phyloP scores from a whole-genome alignment of 2,113 vertebrate species.

The Paralichthys olivaceus region DNA sequence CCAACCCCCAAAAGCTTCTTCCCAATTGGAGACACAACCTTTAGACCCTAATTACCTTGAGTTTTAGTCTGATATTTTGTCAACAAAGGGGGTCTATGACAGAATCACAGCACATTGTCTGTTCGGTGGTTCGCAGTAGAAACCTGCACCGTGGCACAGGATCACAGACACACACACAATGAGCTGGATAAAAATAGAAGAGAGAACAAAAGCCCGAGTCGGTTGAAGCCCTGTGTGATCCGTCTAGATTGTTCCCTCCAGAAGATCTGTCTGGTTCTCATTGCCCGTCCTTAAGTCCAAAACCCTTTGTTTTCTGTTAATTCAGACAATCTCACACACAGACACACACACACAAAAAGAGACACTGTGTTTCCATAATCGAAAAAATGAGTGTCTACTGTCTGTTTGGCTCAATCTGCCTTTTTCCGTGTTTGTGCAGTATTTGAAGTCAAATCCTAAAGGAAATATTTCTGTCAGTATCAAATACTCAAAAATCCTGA shows the following conservation, averaged over 20 bases:
- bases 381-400: background rate
- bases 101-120: background rate
- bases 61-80: too few relatives aligned
- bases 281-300: slow-evolving; percentile 24
- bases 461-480: too few relatives aligned
- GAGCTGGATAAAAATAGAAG: background rate
- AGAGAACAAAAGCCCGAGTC: background rate
- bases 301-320: slow-evolving; percentile 5
- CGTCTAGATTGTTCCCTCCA: background rate
- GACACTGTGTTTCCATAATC: background rate
- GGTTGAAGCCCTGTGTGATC: slow-evolving; percentile 7
- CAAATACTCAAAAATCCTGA: too few relatives aligned
- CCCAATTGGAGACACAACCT: too few relatives aligned
- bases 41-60: too few relatives aligned
- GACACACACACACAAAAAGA: slow-evolving; percentile 15
- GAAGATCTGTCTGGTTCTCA: slow-evolving; percentile 28
- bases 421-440: too few relatives aligned
- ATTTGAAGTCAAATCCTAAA: too few relatives aligned
- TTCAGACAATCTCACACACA: background rate
- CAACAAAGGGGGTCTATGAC: too few relatives aligned
- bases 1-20: too few relatives aligned
- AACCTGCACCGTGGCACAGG: slow-evolving; percentile 2
- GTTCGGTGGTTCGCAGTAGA: background rate
- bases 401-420: background rate
- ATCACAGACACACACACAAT: background rate